Evolutionary conservation across 1,140 invertebrate genomes (phyloP), one percentile per base, ranked within the genome.

Genomic region (Bilobella aurantiaca): DNA sequence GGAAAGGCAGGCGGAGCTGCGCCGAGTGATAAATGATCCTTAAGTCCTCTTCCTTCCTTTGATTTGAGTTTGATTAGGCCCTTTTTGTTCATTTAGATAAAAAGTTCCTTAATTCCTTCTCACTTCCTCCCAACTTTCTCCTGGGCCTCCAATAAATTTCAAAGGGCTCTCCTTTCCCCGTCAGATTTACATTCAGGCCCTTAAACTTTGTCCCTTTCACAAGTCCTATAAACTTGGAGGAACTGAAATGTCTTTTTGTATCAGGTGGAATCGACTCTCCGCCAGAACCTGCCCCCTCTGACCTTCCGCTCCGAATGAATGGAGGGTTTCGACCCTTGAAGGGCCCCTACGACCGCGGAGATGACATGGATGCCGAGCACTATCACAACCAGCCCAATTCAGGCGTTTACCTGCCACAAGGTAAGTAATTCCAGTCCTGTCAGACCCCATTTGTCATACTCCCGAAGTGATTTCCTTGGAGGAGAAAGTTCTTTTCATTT

Each of bases 11-110:
- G 31, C 28, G 27, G 29, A 64, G 63, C 8, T 12, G 8, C 28
- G 27, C 18, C 12, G 28, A 53, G 64, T 71, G 70, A 69, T 71
- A 67, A 71, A 71, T 71, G 70, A 59, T 65, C 31, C 32, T 71
- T 25, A 56, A 29, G 46, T 32, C n/a, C n/a, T 65, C 49, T 53
- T 53, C 49, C 49, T 53, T 61, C 66, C 70, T 71, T 69, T 71
- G 70, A 71, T 71, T 71, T 71, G 70, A 71, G 68, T 71, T 71
- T 71, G 70, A 71, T 71, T 71, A 69, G 64, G 14, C 49, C 70
- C 62, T 71, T 69, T 71, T 71, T 71, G 67, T 71, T 71, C 70
- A 71, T 71, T 71, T 71, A 66, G 65, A 62, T 71, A 68, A 68
- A 71, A 71, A 65, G 53, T 68, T 53, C 21, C 23, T 53, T 53